Evolutionary conservation across 1,140 invertebrate genomes (phyloP), one percentile per base, ranked within the genome.

Genomic region (Thaumatotibia leucotreta): DNA sequence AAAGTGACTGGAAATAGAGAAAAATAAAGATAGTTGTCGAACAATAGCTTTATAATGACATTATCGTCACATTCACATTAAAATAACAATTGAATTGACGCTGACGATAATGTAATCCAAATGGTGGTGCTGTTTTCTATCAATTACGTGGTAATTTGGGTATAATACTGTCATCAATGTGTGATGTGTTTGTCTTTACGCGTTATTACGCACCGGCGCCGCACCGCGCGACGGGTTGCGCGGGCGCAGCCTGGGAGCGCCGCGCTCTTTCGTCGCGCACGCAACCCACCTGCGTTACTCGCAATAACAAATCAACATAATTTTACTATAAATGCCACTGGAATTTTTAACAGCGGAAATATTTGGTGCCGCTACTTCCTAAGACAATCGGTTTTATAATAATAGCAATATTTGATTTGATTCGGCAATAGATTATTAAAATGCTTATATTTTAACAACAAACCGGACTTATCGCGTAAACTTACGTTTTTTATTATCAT

Each of bases 21-120:
- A 39, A 32, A 70, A 69, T 63, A 68, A 24, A 29, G n/a, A 27
- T 70, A 63, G 31, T 23, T 45, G 17, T 20, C 67, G 74, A 65
- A 79, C 80, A 82, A 79, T 76, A 65, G 63, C 61, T 62, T 64
- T 58, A 58, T 58, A 58, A 58, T 65, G 65, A 24, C 50, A 62
- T 80, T 69, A 66, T 70, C 70, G 78, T 80, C 73, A 67, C 73
- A 66, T 71, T 73, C 70, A 71, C 74, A 72, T 77, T 76, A 71
- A 79, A 79, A 79, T 77, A 70, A 76, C 73, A 69, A 70, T 71
- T 64, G 71, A 66, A 68, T 74, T 66, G 70, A 66, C 73, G 67
- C 68, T 68, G 61, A 73, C 66, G 50, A 65, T 68, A 64, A 68
- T 66, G 70, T 69, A 66, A 67, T 69, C 69, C 64, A 63, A 68